These are phyloP conservation scores for Coregonus ussuriensis DNA, from an alignment of 2,797 vertebrate genomes.

Conservation along the genomic window DNA sequence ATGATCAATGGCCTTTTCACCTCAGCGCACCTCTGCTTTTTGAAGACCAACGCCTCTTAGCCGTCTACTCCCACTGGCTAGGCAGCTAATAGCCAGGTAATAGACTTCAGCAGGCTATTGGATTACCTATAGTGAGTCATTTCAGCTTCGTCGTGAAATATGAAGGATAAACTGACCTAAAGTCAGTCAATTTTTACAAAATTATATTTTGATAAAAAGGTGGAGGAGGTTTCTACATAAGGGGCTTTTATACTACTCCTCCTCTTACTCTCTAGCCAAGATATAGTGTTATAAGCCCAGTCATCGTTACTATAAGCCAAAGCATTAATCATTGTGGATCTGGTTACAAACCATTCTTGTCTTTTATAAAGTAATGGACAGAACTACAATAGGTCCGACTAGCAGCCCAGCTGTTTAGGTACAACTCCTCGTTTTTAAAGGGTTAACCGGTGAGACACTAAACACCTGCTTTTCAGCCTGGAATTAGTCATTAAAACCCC, in stretches of 20 bases:
- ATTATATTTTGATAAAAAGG: too few relatives aligned
- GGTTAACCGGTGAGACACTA: slow-evolving; percentile 79
- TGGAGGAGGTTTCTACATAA: too few relatives aligned
- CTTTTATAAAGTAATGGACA: slow-evolving; percentile 28
- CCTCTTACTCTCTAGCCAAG: slow-evolving; percentile 54
- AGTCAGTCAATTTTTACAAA: background rate
- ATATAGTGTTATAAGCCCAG: too few relatives aligned
- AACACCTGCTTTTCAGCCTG: slow-evolving; percentile 76
- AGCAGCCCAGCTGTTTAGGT: slow-evolving; percentile 66
- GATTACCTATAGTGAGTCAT: background rate
- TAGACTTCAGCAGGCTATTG: background rate
- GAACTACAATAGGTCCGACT: slow-evolving; percentile 33
- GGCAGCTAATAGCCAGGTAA: slow-evolving; percentile 2
- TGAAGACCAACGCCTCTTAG: background rate
- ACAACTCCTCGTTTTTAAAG: slow-evolving; percentile 66
- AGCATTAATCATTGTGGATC: background rate
- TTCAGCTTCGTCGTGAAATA: background rate
- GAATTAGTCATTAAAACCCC: slow-evolving; percentile 62
- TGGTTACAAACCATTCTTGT: background rate
- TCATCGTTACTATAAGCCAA: background rate
- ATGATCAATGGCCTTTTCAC: slow-evolving; percentile 29
- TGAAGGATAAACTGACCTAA: background rate
- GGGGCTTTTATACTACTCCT: too few relatives aligned
- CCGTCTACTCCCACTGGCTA: background rate
- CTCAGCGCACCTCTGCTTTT: slow-evolving; percentile 11